Evolutionary conservation across 1,140 invertebrate genomes (phyloP), one percentile per base, ranked within the genome.

Genomic region (Elymnias hypermnestra): DNA sequence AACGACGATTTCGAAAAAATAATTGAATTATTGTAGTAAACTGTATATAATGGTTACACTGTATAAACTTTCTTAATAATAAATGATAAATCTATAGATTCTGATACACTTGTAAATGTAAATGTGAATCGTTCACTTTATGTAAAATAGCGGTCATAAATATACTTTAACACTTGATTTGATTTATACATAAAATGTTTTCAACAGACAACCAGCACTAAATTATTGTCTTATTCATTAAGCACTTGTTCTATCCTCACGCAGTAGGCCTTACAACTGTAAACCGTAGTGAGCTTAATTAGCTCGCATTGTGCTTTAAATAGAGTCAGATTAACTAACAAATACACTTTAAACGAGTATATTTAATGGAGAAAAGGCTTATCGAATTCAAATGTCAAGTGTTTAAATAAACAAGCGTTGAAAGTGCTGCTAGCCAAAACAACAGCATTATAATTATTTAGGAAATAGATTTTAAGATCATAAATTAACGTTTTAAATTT

Each of bases 271-370:
- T 22, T 12, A 17, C 15, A 17, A 22, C 13, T 14, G n/a, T 2
- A 22, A 21, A 18, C 37, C 37, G 17, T 15, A n/a, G 21, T 29
- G 10, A 12, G 26, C 35, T 54, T 54, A 33, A 48, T 54, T 54
- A 54, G 45, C 2, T 14, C 17, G 38, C 40, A 43, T 48, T 54
- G 44, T 54, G 21, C 21, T 15, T 8, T 39, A 23, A 36, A 43
- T 51, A 25, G 25, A 42, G 40, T 44, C 25, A 45, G 40, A 48
- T 43, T 48, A 54, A 49, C 19, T 28, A 21, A 54, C 22, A 39
- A 31, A 40, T 13, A 22, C 14, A 25, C 52, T 31, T 15, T 43
- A 42, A 40, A 25, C 7, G 12, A 5, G 19, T 38, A 23, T n/a
- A 5, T 21, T 13, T 6, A 22, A 38, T 40, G 3, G 10, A 7